Evolutionary conservation across 2,113 vertebrate genomes (phyloP).

Genomic region (Limnothrissa miodon): DNA sequence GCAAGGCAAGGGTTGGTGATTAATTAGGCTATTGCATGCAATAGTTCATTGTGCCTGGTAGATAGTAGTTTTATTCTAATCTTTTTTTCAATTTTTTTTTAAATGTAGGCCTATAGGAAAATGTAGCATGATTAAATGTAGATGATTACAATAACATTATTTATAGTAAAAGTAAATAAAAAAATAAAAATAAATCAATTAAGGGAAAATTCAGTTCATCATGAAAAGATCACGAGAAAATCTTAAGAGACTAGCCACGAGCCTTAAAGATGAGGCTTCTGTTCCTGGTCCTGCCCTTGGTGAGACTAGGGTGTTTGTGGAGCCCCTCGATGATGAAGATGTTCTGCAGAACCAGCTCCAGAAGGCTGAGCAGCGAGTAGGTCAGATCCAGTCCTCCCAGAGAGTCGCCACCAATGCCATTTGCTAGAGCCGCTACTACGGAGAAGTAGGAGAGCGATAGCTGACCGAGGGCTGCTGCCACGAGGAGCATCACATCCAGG

Average conservation of each 20-base stretch:
- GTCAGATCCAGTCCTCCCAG: conserved; percentile 79
- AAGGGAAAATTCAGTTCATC: too few relatives aligned
- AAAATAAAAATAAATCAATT: too few relatives aligned
- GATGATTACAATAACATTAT: too few relatives aligned
- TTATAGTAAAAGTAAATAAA: too few relatives aligned
- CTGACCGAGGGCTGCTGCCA: conserved; percentile 79
- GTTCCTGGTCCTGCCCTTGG: background rate
- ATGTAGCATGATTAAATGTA: too few relatives aligned
- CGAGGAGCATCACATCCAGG: conserved; percentile 80
- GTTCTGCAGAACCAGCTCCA: conserved; percentile 85
- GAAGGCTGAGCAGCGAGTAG: conserved; percentile 79
- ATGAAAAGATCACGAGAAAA: too few relatives aligned
- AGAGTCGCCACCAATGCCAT: conserved; percentile 33
- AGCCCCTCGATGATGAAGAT: conserved; percentile 91
- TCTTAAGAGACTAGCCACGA: conserved; percentile 17
- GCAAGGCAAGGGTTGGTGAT: background rate
- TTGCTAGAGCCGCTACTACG: conserved; percentile 80
- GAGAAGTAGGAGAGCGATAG: conserved; percentile 84
- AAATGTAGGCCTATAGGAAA: too few relatives aligned
- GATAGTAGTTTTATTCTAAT: too few relatives aligned
- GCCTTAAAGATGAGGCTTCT: conserved; percentile 45
- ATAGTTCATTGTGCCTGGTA: too few relatives aligned
- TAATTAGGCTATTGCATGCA: background rate
- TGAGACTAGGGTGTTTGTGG: conserved; percentile 63
- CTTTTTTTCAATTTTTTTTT: too few relatives aligned